A percentile compares a stretch with the other conserved stretches of the same genome.
These are phyloP conservation scores for Temnothorax rugatulus DNA, from an alignment of 2,888 invertebrate genomes.

Conservation along the genomic window DNA sequence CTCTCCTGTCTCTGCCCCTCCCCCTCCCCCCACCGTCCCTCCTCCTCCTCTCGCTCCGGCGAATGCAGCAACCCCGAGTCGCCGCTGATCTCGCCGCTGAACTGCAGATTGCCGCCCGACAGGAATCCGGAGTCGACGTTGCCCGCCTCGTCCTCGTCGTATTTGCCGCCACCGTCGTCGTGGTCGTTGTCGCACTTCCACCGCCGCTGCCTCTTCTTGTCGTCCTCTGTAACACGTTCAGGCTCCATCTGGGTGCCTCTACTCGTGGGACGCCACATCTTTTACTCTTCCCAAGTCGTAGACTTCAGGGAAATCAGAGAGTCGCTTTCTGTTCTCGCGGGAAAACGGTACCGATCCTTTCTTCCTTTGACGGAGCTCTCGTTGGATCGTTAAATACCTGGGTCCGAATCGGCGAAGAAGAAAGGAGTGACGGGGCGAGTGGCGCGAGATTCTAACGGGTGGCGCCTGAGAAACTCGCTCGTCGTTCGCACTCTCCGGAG, in stretches of 20 bases:
- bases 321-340: not conserved
- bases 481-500: not conserved
- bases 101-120: conserved; percentile 77
- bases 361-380: not conserved
- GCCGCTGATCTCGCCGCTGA: conserved; percentile 71
- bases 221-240: conserved; percentile 74
- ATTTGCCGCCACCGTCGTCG: conserved; percentile 66
- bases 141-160: conserved; percentile 69
- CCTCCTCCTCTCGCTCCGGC: not conserved
- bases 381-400: not conserved
- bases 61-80: conserved; percentile 63
- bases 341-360: not conserved
- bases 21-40: not conserved
- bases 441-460: conserved; percentile 2
- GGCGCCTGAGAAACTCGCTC: not conserved
- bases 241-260: conserved; percentile 59
- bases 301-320: not conserved
- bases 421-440: not conserved
- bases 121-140: conserved; percentile 82
- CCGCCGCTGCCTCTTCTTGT: conserved; percentile 61
- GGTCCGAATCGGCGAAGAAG: too few relatives aligned
- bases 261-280: conserved; percentile 69
- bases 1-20: not conserved
- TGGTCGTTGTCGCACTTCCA: not conserved
- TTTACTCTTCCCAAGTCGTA: not conserved